Evolutionary conservation across 2,797 vertebrate species (phyloP), one percentile per base, ranked within the genome.

Genomic region (Anguilla anguilla): DNA sequence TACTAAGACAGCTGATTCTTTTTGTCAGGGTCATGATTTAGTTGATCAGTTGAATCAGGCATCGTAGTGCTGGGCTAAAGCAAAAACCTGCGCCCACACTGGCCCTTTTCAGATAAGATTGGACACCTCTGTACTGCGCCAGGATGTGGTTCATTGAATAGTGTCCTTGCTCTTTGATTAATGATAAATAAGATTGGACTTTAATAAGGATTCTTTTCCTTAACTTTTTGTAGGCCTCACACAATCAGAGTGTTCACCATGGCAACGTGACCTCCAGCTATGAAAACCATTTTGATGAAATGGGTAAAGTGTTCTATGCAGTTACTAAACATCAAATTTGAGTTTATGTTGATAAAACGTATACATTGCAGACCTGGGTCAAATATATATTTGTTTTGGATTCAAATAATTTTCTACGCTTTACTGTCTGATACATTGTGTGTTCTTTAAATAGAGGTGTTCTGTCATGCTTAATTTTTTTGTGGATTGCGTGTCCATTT

Each of bases 271-370:
- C 91, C 87, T 93, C 93, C 86, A 93, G 88, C 91, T 92, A 90
- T 92, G 94, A 96, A 92, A 96, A 96, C 91, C 93, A 96, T 90
- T 91, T 95, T 87, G 85, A 94, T 91, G 95, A 96, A 93, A 90
- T 91, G 88, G 95, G 95, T 96, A 90, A 55, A 87, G 87, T 74
- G 2, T 81, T 85, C 7, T 72, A 43, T 85, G 49, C 57, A n/a
- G 19, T 77, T 10, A 19, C 17, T 13, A 35, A 31, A 86, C 4
- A 13, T 0, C 0, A 5, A 10, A 72, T 82, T 82, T 91, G 25
- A 87, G 43, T 88, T 88, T 79, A 39, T 81, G 17, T 83, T 10
- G 72, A 10, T 49, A 51, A 25, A n/a, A 3, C 19, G 19, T 25
- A 11, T 22, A 77, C 6, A 39, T 31, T 35, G 55, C 13, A 49